Evolutionary conservation across 2,113 vertebrate genomes (phyloP), one percentile per base, ranked within the genome.

Genomic region (Quiscalus mexicanus): DNA sequence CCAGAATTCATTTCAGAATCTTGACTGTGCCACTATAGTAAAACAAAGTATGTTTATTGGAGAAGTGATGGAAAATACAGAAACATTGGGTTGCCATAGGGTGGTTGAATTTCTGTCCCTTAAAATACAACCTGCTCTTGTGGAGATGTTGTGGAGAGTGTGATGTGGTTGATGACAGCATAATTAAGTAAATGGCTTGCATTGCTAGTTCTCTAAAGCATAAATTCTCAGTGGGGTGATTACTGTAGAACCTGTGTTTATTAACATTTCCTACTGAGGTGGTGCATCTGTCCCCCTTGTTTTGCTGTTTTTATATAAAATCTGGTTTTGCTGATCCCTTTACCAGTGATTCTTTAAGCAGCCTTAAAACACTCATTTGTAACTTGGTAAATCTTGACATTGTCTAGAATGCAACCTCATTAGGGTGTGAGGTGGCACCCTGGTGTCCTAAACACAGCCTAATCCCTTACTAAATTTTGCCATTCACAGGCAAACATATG

Each of bases 1-100:
- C 20, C 39, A 90, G 82, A 90, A 78, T 74, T 93, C 6, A 49
- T 82, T 87, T 83, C 83, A 77, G 62, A 80, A 42, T 93, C 12
- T 73, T 76, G 41, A 33, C 63, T 70, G 24, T 56, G 17, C 16
- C 45, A 81, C 13, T 56, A 52, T 9, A 9, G 81, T 84, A 87
- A 84, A 67, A 27, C 16, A 59, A 69, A 77, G 12, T 55, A n/a
- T 35, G 58, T 86, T 88, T 89, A 45, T 28, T 85, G 35, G 35
- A 82, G 28, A 85, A 81, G 22, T 60, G 37, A 60, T 71, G 47
- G 37, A 90, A 92, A 80, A 91, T 37, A 81, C 33, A 67, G 22
- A 69, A 85, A 22, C 0, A 2, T 3, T 59, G 56, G 13, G 84
- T 52, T 58, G 24, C 11, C 59, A 47, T 52, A 83, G 64, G 37